A percentile compares a stretch with the other conserved stretches of the same genome.
Conservation (phyloP, 2,888 invertebrate genomes). For the Orthosia incerta region DNA sequence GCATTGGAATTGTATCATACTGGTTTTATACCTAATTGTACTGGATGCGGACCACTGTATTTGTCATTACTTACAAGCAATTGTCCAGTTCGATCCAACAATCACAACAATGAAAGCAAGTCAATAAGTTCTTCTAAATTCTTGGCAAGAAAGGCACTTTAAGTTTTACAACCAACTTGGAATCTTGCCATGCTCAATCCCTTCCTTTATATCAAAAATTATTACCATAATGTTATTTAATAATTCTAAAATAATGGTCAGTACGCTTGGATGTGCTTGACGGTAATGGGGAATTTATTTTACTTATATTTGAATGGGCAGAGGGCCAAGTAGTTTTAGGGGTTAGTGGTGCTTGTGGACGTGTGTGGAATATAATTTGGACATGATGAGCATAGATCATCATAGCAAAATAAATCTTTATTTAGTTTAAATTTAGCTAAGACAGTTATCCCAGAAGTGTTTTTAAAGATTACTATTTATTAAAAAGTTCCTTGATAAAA, state of each 20-base stretch:
- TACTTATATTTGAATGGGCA: slow-evolving; percentile 13
- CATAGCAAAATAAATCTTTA: too few relatives aligned
- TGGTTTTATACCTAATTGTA: too few relatives aligned
- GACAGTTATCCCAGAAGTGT: too few relatives aligned
- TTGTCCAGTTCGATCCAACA: background rate
- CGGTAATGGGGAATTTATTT: slow-evolving; percentile 19
- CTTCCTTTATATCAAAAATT: slow-evolving; percentile 13
- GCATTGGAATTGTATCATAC: too few relatives aligned
- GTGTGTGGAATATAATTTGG: background rate
- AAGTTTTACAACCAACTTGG: slow-evolving; percentile 22
- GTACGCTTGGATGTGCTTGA: slow-evolving; percentile 3
- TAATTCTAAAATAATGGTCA: slow-evolving; percentile 22
- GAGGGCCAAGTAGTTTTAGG: slow-evolving; percentile 10
- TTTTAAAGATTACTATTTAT: too few relatives aligned
- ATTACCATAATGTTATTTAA: slow-evolving; percentile 22
- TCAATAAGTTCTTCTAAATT: slow-evolving; percentile 14
- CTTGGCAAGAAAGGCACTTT: slow-evolving; percentile 20
- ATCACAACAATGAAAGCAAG: background rate
- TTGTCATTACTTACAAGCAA: background rate
- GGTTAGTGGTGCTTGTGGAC: background rate
- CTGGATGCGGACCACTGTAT: background rate
- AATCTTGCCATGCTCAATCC: slow-evolving; percentile 26
- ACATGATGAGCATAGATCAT: background rate
- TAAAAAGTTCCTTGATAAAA: too few relatives aligned
- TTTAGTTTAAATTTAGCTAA: too few relatives aligned